Evolutionary conservation across 2,888 invertebrate genomes (phyloP).

Genomic region (Acanthococcus lagerstroemiae): DNA sequence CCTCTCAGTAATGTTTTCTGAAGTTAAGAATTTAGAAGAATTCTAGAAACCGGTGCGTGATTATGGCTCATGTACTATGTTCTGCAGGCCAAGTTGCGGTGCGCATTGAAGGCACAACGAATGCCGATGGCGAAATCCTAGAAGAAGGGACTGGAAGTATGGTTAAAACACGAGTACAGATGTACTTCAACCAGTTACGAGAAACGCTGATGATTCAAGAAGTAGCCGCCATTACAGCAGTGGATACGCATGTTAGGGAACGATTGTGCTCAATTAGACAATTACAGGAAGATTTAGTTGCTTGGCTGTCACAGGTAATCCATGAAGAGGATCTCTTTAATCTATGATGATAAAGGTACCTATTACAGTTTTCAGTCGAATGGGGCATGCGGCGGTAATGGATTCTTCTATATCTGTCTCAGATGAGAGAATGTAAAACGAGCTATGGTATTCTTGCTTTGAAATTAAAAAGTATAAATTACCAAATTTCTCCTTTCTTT

Average conservation of each 20-base stretch:
- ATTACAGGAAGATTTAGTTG: constrained; percentile 47
- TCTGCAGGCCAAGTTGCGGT: constrained; percentile 42
- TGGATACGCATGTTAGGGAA: constrained; percentile 48
- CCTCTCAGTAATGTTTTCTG: no score
- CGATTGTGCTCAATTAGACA: constrained; percentile 46
- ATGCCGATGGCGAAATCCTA: constrained; percentile 36
- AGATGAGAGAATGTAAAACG: no score
- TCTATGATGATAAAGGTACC: neutral
- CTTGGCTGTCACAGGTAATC: constrained; percentile 44
- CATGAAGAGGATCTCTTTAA: no score
- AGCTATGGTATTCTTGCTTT: no score
- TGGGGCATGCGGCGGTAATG: no score
- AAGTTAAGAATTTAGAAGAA: no score
- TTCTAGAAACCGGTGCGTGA: neutral
- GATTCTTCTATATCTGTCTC: no score
- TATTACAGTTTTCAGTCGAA: neutral
- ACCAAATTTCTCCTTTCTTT: no score
- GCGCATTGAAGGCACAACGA: constrained; percentile 36
- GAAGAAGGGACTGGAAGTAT: constrained; percentile 43
- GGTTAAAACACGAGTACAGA: constrained; percentile 44
- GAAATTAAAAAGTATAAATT: no score
- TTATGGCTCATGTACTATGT: constrained; percentile 1
- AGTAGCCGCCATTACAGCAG: constrained; percentile 46
- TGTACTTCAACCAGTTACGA: constrained; percentile 47
- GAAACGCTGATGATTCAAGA: constrained; percentile 47